Evolutionary conservation across 35 echinoderm and acorn worm genomes (phyloP).

Genomic region (Stichopus chloronotus): DNA sequence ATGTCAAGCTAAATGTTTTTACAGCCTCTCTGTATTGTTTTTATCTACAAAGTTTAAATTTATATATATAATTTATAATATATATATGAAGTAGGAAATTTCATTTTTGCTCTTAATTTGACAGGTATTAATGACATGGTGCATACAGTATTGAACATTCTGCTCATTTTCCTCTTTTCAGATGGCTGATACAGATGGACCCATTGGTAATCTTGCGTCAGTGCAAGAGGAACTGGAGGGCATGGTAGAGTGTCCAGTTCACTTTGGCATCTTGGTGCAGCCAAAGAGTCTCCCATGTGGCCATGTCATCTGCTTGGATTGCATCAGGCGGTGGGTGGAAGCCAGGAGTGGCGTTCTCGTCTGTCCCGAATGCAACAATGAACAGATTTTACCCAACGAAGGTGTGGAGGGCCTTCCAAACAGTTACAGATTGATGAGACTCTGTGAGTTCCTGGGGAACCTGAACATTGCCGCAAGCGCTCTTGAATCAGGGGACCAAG

Average conservation of each 20-base stretch:
- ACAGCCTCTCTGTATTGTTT: too few relatives aligned
- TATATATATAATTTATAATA: too few relatives aligned
- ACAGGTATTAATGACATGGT: too few relatives aligned
- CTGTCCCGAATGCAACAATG: conserved; percentile 59
- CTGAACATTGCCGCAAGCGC: background rate
- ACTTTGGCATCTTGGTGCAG: conserved; percentile 45
- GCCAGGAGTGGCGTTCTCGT: conserved; percentile 50
- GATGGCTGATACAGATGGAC: background rate
- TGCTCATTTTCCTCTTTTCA: background rate
- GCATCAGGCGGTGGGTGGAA: conserved; percentile 52
- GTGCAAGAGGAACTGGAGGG: conserved; percentile 52
- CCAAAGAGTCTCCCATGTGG: conserved; percentile 59
- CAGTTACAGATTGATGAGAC: conserved; percentile 27
- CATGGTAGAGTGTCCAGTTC: conserved; percentile 52
- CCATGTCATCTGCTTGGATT: conserved; percentile 60
- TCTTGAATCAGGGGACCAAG: background rate
- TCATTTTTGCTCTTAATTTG: too few relatives aligned
- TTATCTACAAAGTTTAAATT: too few relatives aligned
- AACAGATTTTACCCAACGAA: conserved; percentile 22
- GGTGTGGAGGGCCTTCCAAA: conserved; percentile 46
- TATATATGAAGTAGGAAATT: too few relatives aligned
- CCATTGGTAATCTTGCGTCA: background rate
- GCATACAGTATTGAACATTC: too few relatives aligned
- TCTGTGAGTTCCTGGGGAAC: conserved; percentile 46
- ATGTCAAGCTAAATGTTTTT: too few relatives aligned